These are phyloP conservation scores for Euzophera pinguis DNA, from an alignment of 2,888 invertebrate species.

Conservation along the genomic window DNA sequence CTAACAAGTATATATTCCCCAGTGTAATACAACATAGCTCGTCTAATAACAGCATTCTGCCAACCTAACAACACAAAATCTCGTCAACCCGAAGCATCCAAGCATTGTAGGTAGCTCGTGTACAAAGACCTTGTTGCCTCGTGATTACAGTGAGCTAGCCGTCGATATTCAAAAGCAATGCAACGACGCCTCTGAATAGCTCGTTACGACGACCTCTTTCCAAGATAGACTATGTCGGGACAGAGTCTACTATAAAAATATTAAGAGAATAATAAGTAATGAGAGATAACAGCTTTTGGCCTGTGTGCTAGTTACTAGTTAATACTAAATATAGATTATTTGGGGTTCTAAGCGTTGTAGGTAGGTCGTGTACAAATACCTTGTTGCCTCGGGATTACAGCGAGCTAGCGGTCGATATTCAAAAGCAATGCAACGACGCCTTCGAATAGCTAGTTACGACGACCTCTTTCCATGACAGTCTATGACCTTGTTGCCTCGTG, in stretches of 20 bases:
- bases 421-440: constrained; percentile 6
- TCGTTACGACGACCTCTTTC: constrained; percentile 12
- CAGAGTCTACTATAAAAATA: neutral
- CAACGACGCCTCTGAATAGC: constrained; percentile 11
- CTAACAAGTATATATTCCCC: no score
- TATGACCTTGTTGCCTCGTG: neutral
- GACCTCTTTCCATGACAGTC: constrained; percentile 10
- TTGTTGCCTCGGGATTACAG: neutral
- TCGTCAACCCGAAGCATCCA: no score
- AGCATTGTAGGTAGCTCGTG: no score
- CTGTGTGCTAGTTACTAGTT: no score
- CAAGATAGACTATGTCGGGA: neutral
- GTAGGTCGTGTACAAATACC: neutral
- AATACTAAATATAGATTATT: no score
- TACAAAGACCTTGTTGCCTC: neutral
- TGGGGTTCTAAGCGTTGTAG: no score
- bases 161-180: constrained; percentile 10
- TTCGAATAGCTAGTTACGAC: constrained; percentile 13
- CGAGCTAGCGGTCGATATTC: constrained; percentile 7
- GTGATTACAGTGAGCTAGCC: neutral
- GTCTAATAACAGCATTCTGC: no score
- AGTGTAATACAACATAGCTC: no score
- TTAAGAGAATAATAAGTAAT: no score
- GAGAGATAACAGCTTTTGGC: no score
- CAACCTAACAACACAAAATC: no score